These are phyloP conservation scores for Ectobius pallidus DNA, from an alignment of 2,888 invertebrate genomes.

Conservation along the genomic window DNA sequence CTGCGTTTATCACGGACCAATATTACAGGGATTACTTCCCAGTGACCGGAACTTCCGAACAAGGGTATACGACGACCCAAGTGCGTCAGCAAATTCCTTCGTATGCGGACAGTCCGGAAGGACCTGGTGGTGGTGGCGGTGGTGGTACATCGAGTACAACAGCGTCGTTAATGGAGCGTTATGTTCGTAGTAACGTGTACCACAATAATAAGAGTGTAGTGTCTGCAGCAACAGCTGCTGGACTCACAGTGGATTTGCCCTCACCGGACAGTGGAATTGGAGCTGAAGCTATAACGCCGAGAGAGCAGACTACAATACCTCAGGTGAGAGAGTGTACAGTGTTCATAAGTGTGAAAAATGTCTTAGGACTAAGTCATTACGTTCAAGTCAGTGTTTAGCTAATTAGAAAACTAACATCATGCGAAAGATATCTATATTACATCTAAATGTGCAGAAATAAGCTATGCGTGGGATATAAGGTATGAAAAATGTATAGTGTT, in stretches of 20 bases:
- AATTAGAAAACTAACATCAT: no score
- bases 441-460: no score
- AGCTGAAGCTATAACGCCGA: slow-evolving; percentile 89
- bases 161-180: slow-evolving; percentile 71
- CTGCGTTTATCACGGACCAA: slow-evolving; percentile 68
- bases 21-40: slow-evolving; percentile 81
- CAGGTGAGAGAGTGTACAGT: slow-evolving; percentile 87
- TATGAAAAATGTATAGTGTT: no score
- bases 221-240: slow-evolving; percentile 60
- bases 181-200: slow-evolving; percentile 67
- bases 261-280: slow-evolving; percentile 97
- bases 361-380: no score
- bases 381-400: no score
- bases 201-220: slow-evolving; percentile 69
- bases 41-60: slow-evolving; percentile 58
- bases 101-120: slow-evolving; percentile 50
- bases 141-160: slow-evolving; percentile 60
- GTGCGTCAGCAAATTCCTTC: slow-evolving; percentile 46
- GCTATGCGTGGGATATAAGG: no score
- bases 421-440: no score
- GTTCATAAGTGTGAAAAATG: no score
- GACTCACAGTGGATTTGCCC: slow-evolving; percentile 91
- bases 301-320: slow-evolving; percentile 87
- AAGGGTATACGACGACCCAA: slow-evolving; percentile 50
- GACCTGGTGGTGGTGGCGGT: slow-evolving; percentile 56